Conservation (phyloP, 2,888 invertebrate genomes). For the Zygothrica quintamaculata region DNA sequence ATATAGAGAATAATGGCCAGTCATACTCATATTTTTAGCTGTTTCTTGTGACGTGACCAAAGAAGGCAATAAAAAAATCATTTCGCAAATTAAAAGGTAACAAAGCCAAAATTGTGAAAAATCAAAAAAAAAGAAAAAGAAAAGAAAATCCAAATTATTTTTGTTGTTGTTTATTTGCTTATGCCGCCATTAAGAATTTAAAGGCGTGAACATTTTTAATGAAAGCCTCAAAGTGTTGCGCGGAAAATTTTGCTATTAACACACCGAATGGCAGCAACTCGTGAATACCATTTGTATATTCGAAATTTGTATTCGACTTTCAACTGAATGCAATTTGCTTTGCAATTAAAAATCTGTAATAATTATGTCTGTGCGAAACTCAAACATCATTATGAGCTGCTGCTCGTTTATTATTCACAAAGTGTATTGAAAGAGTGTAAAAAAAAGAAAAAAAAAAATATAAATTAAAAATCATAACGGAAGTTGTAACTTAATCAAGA, state of each 20-base stretch:
- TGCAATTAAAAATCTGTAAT: constrained; percentile 31
- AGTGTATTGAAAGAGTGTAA: constrained; percentile 3
- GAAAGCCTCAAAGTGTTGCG: constrained; percentile 29
- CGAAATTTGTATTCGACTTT: constrained; percentile 19
- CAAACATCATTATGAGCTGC: constrained; percentile 15
- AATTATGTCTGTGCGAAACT: not conserved
- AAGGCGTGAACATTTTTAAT: constrained; percentile 62
- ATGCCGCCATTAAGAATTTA: constrained; percentile 53
- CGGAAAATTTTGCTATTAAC: constrained; percentile 58
- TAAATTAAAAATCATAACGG: constrained; percentile 15
- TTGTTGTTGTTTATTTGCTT: constrained; percentile 53
- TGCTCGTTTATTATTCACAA: constrained; percentile 16
- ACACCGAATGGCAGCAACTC: constrained; percentile 56
- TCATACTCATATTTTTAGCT: constrained; percentile 21
- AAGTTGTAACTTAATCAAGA: constrained; percentile 38
- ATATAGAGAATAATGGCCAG: constrained; percentile 33
- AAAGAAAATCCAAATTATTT: too few relatives aligned
- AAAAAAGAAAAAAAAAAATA: not conserved
- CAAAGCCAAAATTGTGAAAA: constrained; percentile 42
- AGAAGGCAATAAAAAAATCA: constrained; percentile 29
- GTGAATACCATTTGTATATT: constrained; percentile 35
- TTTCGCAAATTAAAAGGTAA: constrained; percentile 45
- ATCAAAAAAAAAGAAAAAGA: too few relatives aligned
- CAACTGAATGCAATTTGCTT: constrained; percentile 20
- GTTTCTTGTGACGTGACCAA: constrained; percentile 22